Evolutionary conservation across 1,140 invertebrate genomes (phyloP).

Genomic region (Eumeta japonica): DNA sequence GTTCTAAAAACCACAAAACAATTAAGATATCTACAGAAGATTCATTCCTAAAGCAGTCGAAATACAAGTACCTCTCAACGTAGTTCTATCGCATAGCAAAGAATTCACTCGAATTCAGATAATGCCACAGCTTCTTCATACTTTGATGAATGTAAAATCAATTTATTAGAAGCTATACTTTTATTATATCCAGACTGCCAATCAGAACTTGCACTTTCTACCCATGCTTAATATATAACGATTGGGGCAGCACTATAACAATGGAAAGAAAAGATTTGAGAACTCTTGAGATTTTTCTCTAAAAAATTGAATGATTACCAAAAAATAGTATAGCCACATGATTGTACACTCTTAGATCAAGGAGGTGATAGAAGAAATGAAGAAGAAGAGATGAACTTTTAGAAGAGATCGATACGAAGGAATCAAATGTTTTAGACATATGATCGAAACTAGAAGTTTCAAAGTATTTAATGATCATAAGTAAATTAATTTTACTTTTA

Average conservation of each 20-base stretch:
- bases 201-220: constrained; percentile 8
- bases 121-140: constrained; percentile 21
- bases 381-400: too few relatives aligned
- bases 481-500: constrained; percentile 28
- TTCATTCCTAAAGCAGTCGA: constrained; percentile 20
- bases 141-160: constrained; percentile 33
- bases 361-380: too few relatives aligned
- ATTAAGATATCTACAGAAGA: constrained; percentile 32
- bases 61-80: constrained; percentile 7
- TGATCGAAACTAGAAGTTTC: constrained; percentile 38
- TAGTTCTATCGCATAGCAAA: constrained; percentile 1
- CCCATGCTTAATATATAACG: constrained; percentile 28
- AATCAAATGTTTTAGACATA: constrained; percentile 31
- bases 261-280: constrained; percentile 6
- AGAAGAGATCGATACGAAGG: too few relatives aligned
- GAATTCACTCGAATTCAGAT: constrained; percentile 1
- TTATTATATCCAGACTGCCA: constrained; percentile 16
- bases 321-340: constrained; percentile 34
- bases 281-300: constrained; percentile 6
- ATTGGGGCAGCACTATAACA: constrained; percentile 3
- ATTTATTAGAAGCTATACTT: constrained; percentile 17
- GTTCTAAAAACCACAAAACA: constrained; percentile 22
- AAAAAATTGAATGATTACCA: constrained; percentile 17
- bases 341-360: constrained; percentile 44
- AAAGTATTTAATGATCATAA: constrained; percentile 15